These are phyloP conservation scores for Astropecten irregularis DNA, from an alignment of 53 echinoderm and acorn worm genomes.

Conservation along the genomic window DNA sequence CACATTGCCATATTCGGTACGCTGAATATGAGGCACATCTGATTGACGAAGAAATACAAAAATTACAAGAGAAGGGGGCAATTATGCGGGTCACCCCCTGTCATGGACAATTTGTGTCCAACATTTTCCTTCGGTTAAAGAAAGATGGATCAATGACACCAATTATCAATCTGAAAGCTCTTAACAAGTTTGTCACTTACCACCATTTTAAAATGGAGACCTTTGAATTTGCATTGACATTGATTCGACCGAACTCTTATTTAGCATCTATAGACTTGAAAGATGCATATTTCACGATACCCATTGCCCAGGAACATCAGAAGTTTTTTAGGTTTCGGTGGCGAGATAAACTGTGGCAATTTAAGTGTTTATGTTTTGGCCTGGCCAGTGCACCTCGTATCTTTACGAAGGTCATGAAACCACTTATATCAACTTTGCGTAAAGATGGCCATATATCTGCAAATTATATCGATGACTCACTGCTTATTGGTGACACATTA, in stretches of 20 bases:
- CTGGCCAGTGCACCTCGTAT: not conserved
- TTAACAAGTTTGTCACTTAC: too few species aligned
- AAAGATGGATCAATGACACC: not conserved
- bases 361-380: too few species aligned
- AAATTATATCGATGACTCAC: constrained; percentile 4
- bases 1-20: too few species aligned
- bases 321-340: too few species aligned
- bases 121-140: not conserved
- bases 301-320: too few species aligned
- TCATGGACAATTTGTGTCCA: not conserved
- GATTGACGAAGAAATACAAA: too few species aligned
- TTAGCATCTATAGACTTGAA: not conserved
- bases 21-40: not conserved
- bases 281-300: too few species aligned
- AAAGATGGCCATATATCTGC: not conserved
- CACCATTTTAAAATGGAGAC: too few species aligned
- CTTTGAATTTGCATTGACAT: not conserved
- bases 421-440: not conserved
- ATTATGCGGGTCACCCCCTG: not conserved
- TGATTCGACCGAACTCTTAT: not conserved
- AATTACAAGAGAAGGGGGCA: not conserved
- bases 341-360: too few species aligned
- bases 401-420: constrained; percentile 1
- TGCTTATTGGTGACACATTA: not conserved
- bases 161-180: too few species aligned